These are phyloP conservation scores for Aplochiton taeniatus DNA, from an alignment of 2,797 vertebrate species.

Conservation along the genomic window DNA sequence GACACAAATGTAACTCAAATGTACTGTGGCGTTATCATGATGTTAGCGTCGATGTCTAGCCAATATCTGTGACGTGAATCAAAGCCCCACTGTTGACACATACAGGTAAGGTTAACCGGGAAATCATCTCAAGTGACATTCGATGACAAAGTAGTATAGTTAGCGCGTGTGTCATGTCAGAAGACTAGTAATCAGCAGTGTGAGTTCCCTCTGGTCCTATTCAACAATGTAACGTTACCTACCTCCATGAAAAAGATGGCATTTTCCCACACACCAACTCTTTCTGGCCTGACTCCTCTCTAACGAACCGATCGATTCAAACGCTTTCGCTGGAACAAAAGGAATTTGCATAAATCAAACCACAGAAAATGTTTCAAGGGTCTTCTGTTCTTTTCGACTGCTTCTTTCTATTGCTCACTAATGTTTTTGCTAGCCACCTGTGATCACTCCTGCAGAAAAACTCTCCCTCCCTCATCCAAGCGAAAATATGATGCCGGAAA, in stretches of 20 bases:
- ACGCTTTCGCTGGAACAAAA: slow-evolving; percentile 44
- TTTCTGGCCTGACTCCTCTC: slow-evolving; percentile 46
- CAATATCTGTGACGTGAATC: too few species aligned
- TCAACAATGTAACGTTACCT: slow-evolving; percentile 9
- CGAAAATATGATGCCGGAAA: slow-evolving; percentile 25
- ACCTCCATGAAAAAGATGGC: slow-evolving; percentile 73
- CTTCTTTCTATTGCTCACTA: slow-evolving; percentile 44
- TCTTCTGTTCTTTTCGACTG: background rate
- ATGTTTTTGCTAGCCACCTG: slow-evolving; percentile 45
- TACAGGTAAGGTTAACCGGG: too few species aligned
- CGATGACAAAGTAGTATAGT: too few species aligned
- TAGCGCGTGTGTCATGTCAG: too few species aligned
- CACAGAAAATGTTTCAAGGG: background rate
- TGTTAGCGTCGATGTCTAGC: too few species aligned
- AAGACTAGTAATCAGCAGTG: too few species aligned
- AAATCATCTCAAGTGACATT: too few species aligned
- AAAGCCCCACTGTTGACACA: too few species aligned
- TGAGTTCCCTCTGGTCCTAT: too few species aligned
- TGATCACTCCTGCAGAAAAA: slow-evolving; percentile 59
- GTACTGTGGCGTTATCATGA: too few species aligned
- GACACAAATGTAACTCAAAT: too few species aligned
- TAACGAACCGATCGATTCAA: slow-evolving; percentile 54
- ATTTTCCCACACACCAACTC: slow-evolving; percentile 63
- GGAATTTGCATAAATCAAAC: slow-evolving; percentile 41
- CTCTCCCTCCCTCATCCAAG: slow-evolving; percentile 26